Base-by-base conservation (phyloP, 2,797 vertebrate species). In the Microcaecilia unicolor region DNA sequence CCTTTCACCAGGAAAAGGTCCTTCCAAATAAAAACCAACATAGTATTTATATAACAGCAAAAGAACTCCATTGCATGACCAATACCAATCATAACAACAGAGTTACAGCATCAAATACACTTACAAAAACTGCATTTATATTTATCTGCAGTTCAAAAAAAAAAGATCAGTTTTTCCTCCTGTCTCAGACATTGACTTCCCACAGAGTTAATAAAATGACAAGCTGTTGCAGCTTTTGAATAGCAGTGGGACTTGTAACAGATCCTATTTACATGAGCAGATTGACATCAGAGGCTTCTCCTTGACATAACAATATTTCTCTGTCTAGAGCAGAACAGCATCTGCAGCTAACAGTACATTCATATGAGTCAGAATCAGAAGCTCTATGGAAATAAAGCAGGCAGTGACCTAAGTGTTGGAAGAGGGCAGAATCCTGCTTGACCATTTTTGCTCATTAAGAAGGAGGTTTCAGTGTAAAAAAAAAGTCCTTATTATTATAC, bases 1-100 rank as follows among this genome's bases (percentile, higher is more conserved):
- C 10, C n/a, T 3, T 17, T 2, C 15, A 34, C 33, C 57, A 57
- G 51, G 26, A 76, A 67, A 64, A 55, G 58, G 60, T 57, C 34
- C 28, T 25, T n/a, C 22, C 26, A 17, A 51, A 19, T n/a, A n/a
- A n/a, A n/a, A n/a, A n/a, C n/a, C n/a, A n/a, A n/a, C n/a, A n/a
- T n/a, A 5, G 49, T 14, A n/a, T n/a, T n/a, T n/a, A n/a, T n/a
- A n/a, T n/a, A n/a, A n/a, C n/a, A n/a, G n/a, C n/a, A n/a, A n/a
- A n/a, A n/a, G n/a, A n/a, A n/a, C n/a, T n/a, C n/a, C n/a, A n/a
- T n/a, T n/a, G n/a, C n/a, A n/a, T n/a, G n/a, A n/a, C n/a, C n/a
- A n/a, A n/a, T n/a, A 8, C 25, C 22, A 17, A 11, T 30, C n/a
- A n/a, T n/a, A 51, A 41, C 22, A 21, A 10, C 32, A 11, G 7